Base-by-base conservation (phyloP, 2,888 invertebrate genomes). In the Sympetrum striolatum region DNA sequence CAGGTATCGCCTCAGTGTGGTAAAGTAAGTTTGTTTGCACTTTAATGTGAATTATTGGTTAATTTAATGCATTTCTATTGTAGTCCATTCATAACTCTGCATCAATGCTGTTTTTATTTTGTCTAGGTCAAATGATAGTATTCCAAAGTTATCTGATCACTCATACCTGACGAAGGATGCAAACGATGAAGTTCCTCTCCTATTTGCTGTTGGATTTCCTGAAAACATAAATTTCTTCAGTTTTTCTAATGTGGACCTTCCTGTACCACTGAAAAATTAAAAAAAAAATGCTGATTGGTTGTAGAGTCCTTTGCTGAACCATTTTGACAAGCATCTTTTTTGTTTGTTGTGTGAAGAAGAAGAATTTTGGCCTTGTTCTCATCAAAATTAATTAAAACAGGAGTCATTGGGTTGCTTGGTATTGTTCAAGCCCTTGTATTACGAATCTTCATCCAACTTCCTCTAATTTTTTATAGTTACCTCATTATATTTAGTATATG, bases 171-270 rank as follows among this genome's bases (percentile, higher is more conserved):
- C 37, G 0, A 37, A 64, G 37, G 31, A 86, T 37, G 35, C 64
- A 31, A 86, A 64, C 22, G 94, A 94, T 90, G 92, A 93, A 8
- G 93, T 94, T 4, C 92, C 93, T 0, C 93, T 94, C 25, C 92
- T 95, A 2, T 94, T 95, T 90, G 95, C 95, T 0, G 91, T 95
- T 5, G 94, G 95, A 4, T 93, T 94, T n/a, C 92, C 92, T 0
- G 93, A 93, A 25, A 94, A 95, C 0, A 92, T 95, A 5, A 94
- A 94, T 12, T 95, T 94, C 91, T 91, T 95, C 90, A 94, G 94
- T 92, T 93, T 95, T 22, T 94, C 94, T 35, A 93, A 94, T 25
- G 92, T 93, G 6, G 93, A 94, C 80, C 92, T 94, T 90, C 95
- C 95, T 79, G 90, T 91, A 81, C 82, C 35, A 10, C 12, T 86